phyloP scores from a whole-genome alignment of 2,888 invertebrate species.

The Sussaba pulchella region DNA sequence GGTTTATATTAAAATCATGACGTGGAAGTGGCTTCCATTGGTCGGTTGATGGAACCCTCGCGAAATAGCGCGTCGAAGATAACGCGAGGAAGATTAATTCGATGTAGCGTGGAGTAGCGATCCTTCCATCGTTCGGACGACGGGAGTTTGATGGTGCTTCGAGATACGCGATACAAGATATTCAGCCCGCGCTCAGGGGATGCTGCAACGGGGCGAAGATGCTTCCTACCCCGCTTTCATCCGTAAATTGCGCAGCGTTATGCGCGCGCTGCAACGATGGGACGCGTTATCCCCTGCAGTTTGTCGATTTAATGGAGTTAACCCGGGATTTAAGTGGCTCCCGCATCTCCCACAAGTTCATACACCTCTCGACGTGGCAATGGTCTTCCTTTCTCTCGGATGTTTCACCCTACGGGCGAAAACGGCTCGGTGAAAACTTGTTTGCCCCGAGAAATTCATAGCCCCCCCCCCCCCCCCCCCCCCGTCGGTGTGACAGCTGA shows the following conservation, averaged over 20 bases:
- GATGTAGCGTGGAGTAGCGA: constrained; percentile 1
- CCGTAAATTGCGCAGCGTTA: constrained; percentile 38
- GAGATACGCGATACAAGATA: background rate
- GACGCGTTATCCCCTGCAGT: constrained; percentile 52
- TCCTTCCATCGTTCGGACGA: background rate
- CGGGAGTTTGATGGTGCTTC: constrained; percentile 4
- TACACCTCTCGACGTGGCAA: constrained; percentile 6
- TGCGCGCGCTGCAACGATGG: constrained; percentile 22
- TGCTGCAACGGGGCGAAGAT: background rate
- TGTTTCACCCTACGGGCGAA: constrained; percentile 16
- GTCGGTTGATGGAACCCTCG: background rate
- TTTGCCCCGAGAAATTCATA: constrained; percentile 56
- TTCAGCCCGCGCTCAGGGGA: too few relatives aligned
- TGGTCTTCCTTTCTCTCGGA: background rate
- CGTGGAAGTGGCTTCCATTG: background rate
- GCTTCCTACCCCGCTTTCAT: background rate
- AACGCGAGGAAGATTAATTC: background rate
- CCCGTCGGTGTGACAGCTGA: constrained; percentile 10
- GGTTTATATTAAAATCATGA: constrained; percentile 42
- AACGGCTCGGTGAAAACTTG: constrained; percentile 46
- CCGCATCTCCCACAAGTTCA: constrained; percentile 38
- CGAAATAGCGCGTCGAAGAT: constrained; percentile 3
- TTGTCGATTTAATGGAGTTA: constrained; percentile 73
- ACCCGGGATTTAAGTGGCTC: constrained; percentile 66
- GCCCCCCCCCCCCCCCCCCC: too few relatives aligned